Percentiles rank a stretch among this genome's conserved stretches.
These are phyloP conservation scores for Bos indicus DNA, from an alignment of 2,113 vertebrate genomes.

Conservation along the genomic window DNA sequence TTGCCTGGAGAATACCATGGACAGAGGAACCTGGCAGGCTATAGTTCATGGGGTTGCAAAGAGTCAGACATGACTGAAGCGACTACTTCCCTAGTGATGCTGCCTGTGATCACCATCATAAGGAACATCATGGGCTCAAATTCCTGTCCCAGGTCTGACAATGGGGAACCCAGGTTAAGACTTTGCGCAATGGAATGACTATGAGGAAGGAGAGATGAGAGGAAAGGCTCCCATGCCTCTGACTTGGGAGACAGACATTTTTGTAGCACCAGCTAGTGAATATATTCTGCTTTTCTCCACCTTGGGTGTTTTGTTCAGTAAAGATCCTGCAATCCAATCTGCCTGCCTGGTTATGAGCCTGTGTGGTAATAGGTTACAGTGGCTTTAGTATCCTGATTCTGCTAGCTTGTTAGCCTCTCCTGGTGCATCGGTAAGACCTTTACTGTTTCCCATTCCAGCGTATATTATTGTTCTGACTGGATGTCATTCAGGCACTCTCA, in stretches of 20 bases:
- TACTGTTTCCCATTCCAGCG: neutral
- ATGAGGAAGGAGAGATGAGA: neutral
- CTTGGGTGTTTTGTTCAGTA: neutral
- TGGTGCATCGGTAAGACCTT: neutral
- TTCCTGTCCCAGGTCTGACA: neutral
- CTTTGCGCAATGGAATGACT: neutral
- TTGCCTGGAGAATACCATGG: neutral
- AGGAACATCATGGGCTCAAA: neutral
- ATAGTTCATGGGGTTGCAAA: neutral
- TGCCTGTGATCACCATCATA: neutral
- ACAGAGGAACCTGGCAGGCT: neutral
- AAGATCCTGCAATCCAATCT: neutral
- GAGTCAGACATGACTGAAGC: neutral
- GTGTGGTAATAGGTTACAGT: neutral
- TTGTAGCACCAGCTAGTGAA: neutral
- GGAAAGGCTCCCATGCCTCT: neutral
- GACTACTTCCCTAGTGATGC: neutral
- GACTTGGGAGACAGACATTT: neutral
- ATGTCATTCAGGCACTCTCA: neutral
- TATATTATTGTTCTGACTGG: neutral
- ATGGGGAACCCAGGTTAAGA: neutral
- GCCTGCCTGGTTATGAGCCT: neutral
- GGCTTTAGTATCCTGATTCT: neutral
- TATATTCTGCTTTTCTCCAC: neutral
- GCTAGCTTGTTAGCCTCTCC: neutral